Conservation (phyloP, 2,888 invertebrate genomes). For the Balanococcus diminutus region DNA sequence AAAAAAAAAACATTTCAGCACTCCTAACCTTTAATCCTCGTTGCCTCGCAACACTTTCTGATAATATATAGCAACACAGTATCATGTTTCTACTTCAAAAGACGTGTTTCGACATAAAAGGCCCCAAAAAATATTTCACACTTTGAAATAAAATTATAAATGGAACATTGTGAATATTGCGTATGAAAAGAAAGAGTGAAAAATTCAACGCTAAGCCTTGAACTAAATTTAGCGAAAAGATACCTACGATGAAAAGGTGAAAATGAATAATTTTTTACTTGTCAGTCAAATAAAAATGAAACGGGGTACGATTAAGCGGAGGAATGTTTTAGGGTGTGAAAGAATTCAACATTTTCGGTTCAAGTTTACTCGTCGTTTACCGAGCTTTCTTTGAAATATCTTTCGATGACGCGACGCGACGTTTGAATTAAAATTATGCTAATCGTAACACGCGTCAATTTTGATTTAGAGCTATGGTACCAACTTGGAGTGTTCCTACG, state of each 20-base stretch:
- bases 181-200: not conserved
- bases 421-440: not conserved
- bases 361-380: not conserved
- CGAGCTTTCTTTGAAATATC: not conserved
- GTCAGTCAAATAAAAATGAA: not conserved
- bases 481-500: not conserved
- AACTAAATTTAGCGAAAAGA: constrained; percentile 14
- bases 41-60: too few species aligned
- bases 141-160: not conserved
- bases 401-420: not conserved
- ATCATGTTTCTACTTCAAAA: not conserved
- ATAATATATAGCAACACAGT: too few species aligned
- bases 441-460: not conserved
- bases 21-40: too few species aligned
- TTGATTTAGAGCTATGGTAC: not conserved
- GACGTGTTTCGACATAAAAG: not conserved
- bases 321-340: not conserved
- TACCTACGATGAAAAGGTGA: constrained; percentile 8
- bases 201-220: not conserved
- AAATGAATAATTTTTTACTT: constrained; percentile 8
- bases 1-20: too few species aligned
- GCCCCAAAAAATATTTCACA: not conserved
- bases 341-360: not conserved
- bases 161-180: not conserved
- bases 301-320: not conserved